Evolutionary conservation across 2,113 vertebrate genomes (phyloP), one percentile per base, ranked within the genome.

Genomic region (Plecotus auritus): DNA sequence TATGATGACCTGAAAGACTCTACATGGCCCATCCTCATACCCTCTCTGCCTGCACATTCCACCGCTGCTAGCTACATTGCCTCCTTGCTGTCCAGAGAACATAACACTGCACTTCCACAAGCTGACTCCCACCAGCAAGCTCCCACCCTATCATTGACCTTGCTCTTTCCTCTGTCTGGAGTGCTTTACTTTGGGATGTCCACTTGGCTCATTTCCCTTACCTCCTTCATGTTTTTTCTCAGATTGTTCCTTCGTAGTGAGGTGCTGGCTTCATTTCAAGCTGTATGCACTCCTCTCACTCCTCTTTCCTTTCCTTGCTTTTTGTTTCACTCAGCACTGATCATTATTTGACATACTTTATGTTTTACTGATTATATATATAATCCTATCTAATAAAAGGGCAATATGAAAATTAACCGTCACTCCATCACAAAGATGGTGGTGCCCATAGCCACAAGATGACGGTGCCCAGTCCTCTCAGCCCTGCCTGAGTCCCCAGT

Each of bases 11-110:
- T 10, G 1, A 42, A 35, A 82, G 42, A 51, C 7, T n/a, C n/a
- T 28, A 7, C 7, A 1, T 17, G 22, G 20, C 14, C 23, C 11
- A 0, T 10, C 35, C 51, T 17, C 4, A 0, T 7, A 0, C 4
- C 37, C 80, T 28, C 10, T 30, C 56, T 28, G 0, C 37, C 56
- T 59, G 51, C 4, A 32, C 12, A 9, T 2, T 22, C 37, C 22
- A 16, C 28, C 35, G 14, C 76, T 54, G 56, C 42, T 28, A 23
- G 13, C 40, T 37, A 7, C 61, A 10, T 1, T 5, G 11, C 54
- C 40, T n/a, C 54, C 35, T 23, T 69, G 47, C 30, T 30, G 6
- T 23, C 66, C 23, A 8, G 1, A 17, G 40, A 54, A 49, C 11
- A 23, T 0, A 5, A 26, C 59, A 13, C 22, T 0, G 5, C 16